Evolutionary conservation across 1,140 invertebrate genomes (phyloP).

Genomic region (Drosophila navojoa): DNA sequence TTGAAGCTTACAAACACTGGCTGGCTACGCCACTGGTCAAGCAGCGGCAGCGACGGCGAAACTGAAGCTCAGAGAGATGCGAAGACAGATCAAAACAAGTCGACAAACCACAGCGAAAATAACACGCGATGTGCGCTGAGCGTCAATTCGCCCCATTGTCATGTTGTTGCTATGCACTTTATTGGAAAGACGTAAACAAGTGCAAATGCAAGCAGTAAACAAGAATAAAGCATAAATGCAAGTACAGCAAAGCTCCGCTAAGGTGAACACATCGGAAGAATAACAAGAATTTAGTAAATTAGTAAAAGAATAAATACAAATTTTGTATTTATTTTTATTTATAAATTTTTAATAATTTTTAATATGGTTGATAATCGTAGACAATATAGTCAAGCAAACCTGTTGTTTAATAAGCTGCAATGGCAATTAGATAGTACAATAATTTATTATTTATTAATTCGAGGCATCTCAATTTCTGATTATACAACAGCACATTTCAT

Average conservation of each 20-base stretch:
- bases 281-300: not conserved
- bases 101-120: constrained; percentile 50
- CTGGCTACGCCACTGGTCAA: constrained; percentile 35
- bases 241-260: constrained; percentile 19
- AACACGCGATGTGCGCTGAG: constrained; percentile 37
- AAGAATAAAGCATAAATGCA: constrained; percentile 35
- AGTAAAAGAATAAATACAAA: too few species aligned
- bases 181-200: constrained; percentile 61
- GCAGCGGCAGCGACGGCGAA: constrained; percentile 1
- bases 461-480: not conserved
- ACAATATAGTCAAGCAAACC: not conserved
- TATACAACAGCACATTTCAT: not conserved
- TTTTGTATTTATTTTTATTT: too few species aligned
- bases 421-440: too few species aligned
- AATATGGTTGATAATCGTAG: not conserved
- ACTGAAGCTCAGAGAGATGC: not conserved
- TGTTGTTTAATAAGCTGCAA: not conserved
- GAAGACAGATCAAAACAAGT: constrained; percentile 70
- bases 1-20: not conserved
- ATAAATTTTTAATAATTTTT: too few species aligned
- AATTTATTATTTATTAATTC: not conserved
- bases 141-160: not conserved
- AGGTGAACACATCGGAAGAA: too few species aligned
- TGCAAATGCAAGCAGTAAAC: constrained; percentile 57
- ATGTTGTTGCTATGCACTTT: constrained; percentile 66